A percentile compares a stretch with the other conserved stretches of the same genome.
Evolutionary conservation across 2,888 invertebrate species (phyloP).

Genomic region (Lasioglossum calceatum): DNA sequence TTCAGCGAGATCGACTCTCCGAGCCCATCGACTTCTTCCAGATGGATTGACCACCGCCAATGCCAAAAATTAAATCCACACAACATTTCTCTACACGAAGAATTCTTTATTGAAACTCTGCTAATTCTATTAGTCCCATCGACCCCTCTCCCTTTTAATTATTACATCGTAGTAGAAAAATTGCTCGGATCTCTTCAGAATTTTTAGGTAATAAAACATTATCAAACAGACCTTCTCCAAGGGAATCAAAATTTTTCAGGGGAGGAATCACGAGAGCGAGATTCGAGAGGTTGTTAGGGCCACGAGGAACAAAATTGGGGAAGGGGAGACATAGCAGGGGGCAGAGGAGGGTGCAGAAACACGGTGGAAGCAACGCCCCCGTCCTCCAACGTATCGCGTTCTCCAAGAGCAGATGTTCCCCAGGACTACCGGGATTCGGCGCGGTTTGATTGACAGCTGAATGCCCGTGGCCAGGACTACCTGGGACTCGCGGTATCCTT

Average conservation of each 20-base stretch:
- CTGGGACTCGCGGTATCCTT: constrained; percentile 62
- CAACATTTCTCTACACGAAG: too few relatives aligned
- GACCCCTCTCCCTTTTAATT: neutral
- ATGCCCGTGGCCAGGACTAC: constrained; percentile 72
- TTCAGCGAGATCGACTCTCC: constrained; percentile 49
- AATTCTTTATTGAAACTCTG: neutral
- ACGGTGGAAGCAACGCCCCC: constrained; percentile 65
- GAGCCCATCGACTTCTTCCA: neutral
- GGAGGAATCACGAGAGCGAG: neutral
- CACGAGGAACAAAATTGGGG: neutral
- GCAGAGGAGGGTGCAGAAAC: constrained; percentile 26
- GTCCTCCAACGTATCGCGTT: constrained; percentile 69
- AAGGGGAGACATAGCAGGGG: neutral
- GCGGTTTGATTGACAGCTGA: constrained; percentile 82
- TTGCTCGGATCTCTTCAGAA: too few relatives aligned
- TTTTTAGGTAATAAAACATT: neutral
- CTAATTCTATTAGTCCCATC: neutral
- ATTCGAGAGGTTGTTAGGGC: neutral
- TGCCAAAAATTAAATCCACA: neutral
- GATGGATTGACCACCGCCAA: neutral
- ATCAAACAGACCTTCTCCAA: neutral
- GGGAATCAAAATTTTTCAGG: neutral
- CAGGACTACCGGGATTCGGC: constrained; percentile 62
- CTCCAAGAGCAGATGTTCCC: constrained; percentile 71
- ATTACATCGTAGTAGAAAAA: neutral